Evolutionary conservation across 2,888 invertebrate genomes (phyloP).

Genomic region (Lysandra bellargus): DNA sequence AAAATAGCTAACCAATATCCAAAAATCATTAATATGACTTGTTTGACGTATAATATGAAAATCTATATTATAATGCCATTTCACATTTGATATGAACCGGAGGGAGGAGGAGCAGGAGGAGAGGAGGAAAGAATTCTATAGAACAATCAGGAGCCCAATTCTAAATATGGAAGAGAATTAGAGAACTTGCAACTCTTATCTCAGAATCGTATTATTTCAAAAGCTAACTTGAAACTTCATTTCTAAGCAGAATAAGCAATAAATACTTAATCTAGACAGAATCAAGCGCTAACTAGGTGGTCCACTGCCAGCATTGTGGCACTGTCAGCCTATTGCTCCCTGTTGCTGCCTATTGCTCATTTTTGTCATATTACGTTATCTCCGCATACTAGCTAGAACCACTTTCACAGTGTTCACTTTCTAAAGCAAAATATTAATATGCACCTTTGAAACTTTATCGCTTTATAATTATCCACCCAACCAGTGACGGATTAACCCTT

Average conservation of each 20-base stretch:
- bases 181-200: background rate
- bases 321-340: conserved; percentile 1
- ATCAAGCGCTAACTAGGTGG: conserved; percentile 11
- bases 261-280: background rate
- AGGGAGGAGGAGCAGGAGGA: no score
- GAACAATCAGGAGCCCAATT: no score
- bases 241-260: background rate
- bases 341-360: conserved; percentile 53
- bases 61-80: no score
- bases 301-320: background rate
- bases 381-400: conserved; percentile 51
- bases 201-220: background rate
- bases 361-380: conserved; percentile 62
- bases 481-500: no score
- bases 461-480: background rate
- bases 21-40: no score
- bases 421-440: conserved; percentile 60
- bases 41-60: no score
- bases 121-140: no score
- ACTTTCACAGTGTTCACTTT: conserved; percentile 70
- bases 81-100: no score
- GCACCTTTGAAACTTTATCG: conserved; percentile 35
- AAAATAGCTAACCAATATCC: no score
- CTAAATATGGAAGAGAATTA: no score
- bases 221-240: background rate